Conservation (phyloP, 53 echinoderm and acorn worm genomes). For the Astropecten irregularis region DNA sequence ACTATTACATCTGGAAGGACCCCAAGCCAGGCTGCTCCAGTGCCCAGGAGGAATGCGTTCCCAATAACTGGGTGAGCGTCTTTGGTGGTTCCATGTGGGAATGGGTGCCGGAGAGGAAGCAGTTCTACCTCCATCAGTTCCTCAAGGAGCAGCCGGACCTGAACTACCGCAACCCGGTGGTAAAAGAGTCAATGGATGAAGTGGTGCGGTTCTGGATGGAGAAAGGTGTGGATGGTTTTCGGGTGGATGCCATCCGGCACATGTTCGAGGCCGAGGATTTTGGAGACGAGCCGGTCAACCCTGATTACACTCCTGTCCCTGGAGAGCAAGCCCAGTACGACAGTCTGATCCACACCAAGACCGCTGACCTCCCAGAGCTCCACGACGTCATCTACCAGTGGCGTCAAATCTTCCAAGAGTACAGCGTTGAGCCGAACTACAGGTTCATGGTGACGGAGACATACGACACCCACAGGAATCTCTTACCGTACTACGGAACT, state of each 20-base stretch:
- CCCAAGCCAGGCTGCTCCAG: constrained; percentile 62
- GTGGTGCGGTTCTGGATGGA: constrained; percentile 53
- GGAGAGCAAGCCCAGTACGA: constrained; percentile 69
- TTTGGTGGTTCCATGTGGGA: constrained; percentile 86
- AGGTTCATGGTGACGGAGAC: constrained; percentile 85
- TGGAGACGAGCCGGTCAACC: constrained; percentile 45
- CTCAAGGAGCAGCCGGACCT: constrained; percentile 88
- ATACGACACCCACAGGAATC: constrained; percentile 61
- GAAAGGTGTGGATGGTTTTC: constrained; percentile 60
- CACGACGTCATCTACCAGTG: constrained; percentile 71
- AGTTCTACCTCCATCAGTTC: constrained; percentile 87
- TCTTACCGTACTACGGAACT: constrained; percentile 80
- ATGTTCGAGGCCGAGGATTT: constrained; percentile 44
- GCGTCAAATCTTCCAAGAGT: constrained; percentile 49
- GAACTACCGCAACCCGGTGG: constrained; percentile 64
- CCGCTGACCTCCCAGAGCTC: constrained; percentile 67
- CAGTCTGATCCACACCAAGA: constrained; percentile 77
- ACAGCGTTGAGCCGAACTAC: constrained; percentile 10
- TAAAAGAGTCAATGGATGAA: constrained; percentile 65
- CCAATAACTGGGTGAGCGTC: constrained; percentile 92
- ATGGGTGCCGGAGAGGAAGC: constrained; percentile 67
- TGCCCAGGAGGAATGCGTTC: constrained; percentile 53
- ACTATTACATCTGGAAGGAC: constrained; percentile 88
- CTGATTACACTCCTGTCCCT: constrained; percentile 25
- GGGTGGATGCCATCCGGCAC: constrained; percentile 64